phyloP scores from a whole-genome alignment of 1,140 invertebrate genomes.

The Melanaphis sacchari region DNA sequence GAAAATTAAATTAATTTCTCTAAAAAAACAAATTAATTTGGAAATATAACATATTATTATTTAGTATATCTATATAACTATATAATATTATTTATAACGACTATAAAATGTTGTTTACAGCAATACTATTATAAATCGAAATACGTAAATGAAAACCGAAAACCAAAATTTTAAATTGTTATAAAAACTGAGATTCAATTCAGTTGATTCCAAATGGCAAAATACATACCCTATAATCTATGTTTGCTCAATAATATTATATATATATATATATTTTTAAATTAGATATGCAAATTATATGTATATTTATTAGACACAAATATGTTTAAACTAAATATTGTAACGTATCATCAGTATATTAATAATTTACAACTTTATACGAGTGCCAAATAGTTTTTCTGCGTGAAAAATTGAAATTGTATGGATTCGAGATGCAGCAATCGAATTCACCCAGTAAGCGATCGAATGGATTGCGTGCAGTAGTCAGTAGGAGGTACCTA shows the following conservation, averaged over 20 bases:
- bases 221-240: background rate
- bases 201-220: background rate
- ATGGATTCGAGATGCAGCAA: background rate
- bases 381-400: constrained; percentile 7
- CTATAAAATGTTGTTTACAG: background rate
- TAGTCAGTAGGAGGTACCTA: background rate
- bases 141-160: background rate
- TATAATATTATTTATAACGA: background rate
- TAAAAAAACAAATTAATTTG: background rate
- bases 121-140: background rate
- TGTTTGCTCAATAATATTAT: constrained; percentile 10
- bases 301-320: background rate
- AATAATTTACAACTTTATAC: background rate
- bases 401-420: background rate
- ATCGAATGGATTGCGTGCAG: background rate
- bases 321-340: background rate
- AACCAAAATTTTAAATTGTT: background rate
- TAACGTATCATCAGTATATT: background rate
- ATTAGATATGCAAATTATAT: background rate
- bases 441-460: background rate
- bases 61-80: background rate
- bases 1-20: background rate
- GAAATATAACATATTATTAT: background rate
- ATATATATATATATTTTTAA: too few species aligned
- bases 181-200: background rate